These are phyloP conservation scores for Myotis davidii DNA, from an alignment of 2,113 vertebrate genomes.

Conservation along the genomic window DNA sequence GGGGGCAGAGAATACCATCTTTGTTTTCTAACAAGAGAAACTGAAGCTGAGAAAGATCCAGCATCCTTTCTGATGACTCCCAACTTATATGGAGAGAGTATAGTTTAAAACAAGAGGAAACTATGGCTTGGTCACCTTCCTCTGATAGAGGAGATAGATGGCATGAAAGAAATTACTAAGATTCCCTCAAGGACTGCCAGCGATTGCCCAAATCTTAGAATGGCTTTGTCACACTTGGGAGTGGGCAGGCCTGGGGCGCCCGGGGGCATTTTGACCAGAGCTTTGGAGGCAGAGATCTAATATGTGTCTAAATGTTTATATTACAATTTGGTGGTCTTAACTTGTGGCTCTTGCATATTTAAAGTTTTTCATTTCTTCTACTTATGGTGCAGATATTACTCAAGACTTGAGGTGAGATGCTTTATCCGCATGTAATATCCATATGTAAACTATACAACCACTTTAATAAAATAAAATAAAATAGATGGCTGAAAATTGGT, in stretches of 20 bases:
- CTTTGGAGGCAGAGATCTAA: neutral
- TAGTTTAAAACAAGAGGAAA: neutral
- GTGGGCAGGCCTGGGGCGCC: no score
- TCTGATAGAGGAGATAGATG: neutral
- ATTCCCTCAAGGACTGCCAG: neutral
- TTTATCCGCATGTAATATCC: neutral
- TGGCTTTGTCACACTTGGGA: accelerated
- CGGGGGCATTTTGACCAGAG: accelerated
- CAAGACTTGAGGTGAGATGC: neutral
- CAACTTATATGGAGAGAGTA: neutral
- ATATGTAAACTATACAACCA: neutral
- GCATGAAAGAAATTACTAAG: no score
- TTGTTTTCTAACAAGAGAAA: neutral
- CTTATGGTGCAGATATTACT: accelerated
- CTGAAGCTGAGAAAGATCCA: neutral
- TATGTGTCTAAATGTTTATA: accelerated
- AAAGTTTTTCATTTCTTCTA: neutral
- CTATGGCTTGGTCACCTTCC: accelerated
- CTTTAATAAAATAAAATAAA: neutral
- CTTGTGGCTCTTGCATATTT: neutral
- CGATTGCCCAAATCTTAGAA: neutral
- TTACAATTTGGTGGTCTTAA: neutral
- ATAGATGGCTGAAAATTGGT: neutral
- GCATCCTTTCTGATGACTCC: neutral
- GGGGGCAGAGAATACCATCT: neutral